These are phyloP conservation scores for Panulirus ornatus DNA, from an alignment of 1,140 invertebrate genomes.

Conservation along the genomic window DNA sequence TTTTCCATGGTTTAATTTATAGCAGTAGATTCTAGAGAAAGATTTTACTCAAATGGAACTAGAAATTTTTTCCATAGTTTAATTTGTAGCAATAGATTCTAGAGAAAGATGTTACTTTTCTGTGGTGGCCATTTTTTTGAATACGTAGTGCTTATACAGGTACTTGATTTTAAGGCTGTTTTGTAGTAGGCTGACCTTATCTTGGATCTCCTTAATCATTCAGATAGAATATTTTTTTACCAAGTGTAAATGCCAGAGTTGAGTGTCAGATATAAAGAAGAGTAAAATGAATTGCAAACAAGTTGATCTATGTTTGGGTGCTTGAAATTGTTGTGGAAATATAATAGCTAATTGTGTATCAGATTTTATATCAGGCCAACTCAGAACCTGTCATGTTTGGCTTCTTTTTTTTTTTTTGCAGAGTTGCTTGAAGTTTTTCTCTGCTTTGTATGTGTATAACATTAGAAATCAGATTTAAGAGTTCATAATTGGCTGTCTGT, in stretches of 20 bases:
- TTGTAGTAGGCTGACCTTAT: neutral
- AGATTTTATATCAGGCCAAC: neutral
- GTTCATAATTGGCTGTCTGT: no score
- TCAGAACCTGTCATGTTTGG: neutral
- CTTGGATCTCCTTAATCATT: neutral
- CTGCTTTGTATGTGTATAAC: neutral
- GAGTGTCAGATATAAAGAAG: neutral
- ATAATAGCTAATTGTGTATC: neutral
- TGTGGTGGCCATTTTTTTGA: neutral
- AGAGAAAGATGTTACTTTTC: neutral
- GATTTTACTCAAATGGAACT: no score
- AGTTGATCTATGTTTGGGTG: neutral
- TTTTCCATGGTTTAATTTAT: no score
- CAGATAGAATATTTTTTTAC: conserved; percentile 8
- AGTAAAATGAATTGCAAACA: neutral
- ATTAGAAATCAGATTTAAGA: no score
- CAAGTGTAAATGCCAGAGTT: neutral
- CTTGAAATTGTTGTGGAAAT: neutral
- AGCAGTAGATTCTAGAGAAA: no score
- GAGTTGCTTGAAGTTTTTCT: conserved; percentile 2
- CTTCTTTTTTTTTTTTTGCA: neutral
- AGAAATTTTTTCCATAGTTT: no score
- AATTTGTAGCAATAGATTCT: no score
- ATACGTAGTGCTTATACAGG: neutral
- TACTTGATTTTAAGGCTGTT: neutral